Evolutionary conservation across 2,113 vertebrate species (phyloP).

Genomic region (Neogobius melanostomus): DNA sequence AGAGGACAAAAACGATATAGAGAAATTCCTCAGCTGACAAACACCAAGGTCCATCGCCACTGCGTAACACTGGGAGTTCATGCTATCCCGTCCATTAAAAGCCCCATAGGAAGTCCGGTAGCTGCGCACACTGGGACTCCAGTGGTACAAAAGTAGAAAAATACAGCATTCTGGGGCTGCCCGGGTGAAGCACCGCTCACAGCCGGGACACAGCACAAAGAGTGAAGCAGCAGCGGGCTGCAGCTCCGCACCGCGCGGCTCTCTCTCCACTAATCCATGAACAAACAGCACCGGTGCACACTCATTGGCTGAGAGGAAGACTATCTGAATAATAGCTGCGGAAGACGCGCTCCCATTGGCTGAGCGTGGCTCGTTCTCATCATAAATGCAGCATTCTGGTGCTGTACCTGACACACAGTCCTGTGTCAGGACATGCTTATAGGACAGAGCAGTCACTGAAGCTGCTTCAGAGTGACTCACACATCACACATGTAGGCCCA

Average conservation of each 20-base stretch:
- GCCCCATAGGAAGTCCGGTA: background rate
- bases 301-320: constrained; percentile 49
- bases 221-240: constrained; percentile 39
- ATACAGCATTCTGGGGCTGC: constrained; percentile 48
- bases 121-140: constrained; percentile 25
- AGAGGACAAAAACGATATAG: constrained; percentile 92
- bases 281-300: constrained; percentile 18
- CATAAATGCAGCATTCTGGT: background rate
- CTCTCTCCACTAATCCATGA: constrained; percentile 31
- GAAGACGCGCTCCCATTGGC: background rate
- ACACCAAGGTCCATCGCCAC: constrained; percentile 96
- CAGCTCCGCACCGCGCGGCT: constrained; percentile 30
- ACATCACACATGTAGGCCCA: too few relatives aligned
- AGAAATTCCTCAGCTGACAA: constrained; percentile 94
- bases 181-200: constrained; percentile 33
- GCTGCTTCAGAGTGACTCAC: too few relatives aligned
- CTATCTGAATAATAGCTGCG: constrained; percentile 53
- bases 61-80: constrained; percentile 88
- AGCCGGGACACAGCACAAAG: constrained; percentile 55
- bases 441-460: too few relatives aligned
- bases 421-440: background rate
- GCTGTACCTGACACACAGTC: constrained; percentile 22
- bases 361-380: background rate
- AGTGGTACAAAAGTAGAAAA: constrained; percentile 59
- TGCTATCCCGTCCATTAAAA: constrained; percentile 77